Percentiles rank a stretch among this genome's conserved stretches.
phyloP scores from a whole-genome alignment of 2,113 vertebrate species.

The Stigmatopora nigra region DNA sequence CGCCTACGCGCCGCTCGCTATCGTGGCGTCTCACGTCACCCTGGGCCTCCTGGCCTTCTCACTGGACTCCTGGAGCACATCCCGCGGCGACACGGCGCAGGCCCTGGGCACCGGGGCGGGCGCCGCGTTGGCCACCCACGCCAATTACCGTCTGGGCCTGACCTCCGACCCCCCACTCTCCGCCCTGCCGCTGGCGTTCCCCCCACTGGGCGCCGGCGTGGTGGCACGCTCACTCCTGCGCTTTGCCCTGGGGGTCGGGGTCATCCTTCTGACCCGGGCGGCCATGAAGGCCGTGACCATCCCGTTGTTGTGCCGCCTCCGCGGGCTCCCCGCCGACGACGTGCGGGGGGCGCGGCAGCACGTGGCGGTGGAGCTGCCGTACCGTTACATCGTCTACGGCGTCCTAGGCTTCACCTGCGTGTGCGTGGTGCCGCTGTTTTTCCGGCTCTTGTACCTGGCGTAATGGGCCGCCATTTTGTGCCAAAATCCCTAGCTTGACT shows the following conservation, averaged over 20 bases:
- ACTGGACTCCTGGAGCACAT: conserved; percentile 96
- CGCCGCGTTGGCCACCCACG: conserved; percentile 78
- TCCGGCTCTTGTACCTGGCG: conserved; percentile 75
- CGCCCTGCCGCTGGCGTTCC: conserved; percentile 74
- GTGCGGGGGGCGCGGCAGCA: conserved; percentile 80
- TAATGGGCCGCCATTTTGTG: conserved; percentile 59
- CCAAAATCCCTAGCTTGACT: not conserved
- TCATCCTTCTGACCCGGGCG: conserved; percentile 74
- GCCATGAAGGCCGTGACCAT: conserved; percentile 86
- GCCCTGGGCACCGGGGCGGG: conserved; percentile 87
- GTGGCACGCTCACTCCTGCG: conserved; percentile 76
- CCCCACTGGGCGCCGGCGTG: conserved; percentile 63
- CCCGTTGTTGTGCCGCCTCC: conserved; percentile 79
- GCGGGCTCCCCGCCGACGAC: conserved; percentile 69
- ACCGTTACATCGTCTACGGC: conserved; percentile 88
- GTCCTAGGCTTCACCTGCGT: conserved; percentile 84
- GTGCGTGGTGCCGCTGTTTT: conserved; percentile 79
- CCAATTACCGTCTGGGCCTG: conserved; percentile 75
- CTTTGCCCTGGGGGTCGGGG: conserved; percentile 74
- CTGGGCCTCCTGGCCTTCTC: conserved; percentile 89
- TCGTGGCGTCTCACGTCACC: conserved; percentile 81
- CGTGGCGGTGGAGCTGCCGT: conserved; percentile 87
- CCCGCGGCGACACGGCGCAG: conserved; percentile 88
- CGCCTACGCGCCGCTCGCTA: conserved; percentile 77
- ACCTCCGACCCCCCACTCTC: conserved; percentile 71